Percentiles rank a stretch among this genome's conserved stretches.
Conservation (phyloP, 2,113 vertebrate species). For the Vidua macroura region DNA sequence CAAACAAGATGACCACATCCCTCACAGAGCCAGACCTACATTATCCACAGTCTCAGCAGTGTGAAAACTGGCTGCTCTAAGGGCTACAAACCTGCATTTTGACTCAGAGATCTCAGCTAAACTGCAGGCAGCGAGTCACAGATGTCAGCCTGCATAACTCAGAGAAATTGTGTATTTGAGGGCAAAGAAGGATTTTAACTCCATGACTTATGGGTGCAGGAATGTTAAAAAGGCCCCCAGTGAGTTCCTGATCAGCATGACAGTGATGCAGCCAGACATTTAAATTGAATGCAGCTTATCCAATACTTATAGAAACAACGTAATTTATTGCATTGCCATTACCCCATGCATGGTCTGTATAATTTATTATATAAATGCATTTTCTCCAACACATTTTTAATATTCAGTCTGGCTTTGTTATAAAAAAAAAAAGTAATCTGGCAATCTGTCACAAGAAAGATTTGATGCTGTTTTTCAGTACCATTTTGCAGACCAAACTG, state of each 20-base stretch:
- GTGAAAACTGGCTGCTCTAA: background rate
- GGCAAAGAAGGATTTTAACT: background rate
- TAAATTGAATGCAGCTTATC: conserved; percentile 54
- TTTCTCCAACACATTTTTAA: conserved; percentile 44
- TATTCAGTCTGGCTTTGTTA: conserved; percentile 24
- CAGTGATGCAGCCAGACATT: conserved; percentile 30
- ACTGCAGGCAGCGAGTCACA: background rate
- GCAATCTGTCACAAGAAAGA: conserved; percentile 3
- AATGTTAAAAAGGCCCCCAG: conserved; percentile 39
- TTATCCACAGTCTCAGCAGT: rapidly evolving
- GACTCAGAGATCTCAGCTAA: background rate
- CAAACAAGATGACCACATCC: background rate
- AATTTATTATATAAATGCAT: conserved; percentile 46
- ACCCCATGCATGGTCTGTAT: background rate
- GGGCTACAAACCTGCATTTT: background rate
- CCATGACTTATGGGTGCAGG: conserved; percentile 32
- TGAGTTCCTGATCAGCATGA: conserved; percentile 26
- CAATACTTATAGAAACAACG: background rate
- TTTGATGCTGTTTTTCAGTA: background rate
- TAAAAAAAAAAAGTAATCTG: background rate
- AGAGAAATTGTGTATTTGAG: background rate
- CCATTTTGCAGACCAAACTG: background rate
- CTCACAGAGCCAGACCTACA: background rate
- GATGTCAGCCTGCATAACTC: background rate
- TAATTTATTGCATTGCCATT: conserved; percentile 30